Percentiles rank a stretch among this genome's conserved stretches.
These are phyloP conservation scores for Nasua narica DNA, from an alignment of 2,797 vertebrate species.

Conservation along the genomic window DNA sequence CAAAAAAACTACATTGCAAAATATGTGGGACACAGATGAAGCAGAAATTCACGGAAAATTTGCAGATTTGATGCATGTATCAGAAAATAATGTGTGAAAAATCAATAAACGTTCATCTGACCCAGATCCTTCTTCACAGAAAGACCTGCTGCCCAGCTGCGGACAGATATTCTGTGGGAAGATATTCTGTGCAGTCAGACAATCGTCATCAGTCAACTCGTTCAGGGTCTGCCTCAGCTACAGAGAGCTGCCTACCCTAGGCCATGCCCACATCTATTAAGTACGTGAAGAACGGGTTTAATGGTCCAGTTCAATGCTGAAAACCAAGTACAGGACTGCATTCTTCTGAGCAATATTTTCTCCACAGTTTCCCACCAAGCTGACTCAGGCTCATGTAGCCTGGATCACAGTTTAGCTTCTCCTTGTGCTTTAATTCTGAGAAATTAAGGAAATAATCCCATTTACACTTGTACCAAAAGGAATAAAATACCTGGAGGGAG, in stretches of 20 bases:
- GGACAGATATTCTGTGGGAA: too few relatives aligned
- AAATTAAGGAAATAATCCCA: background rate
- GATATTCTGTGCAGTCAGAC: background rate
- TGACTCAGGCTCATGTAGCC: background rate
- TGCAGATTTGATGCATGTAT: background rate
- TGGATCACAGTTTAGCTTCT: background rate
- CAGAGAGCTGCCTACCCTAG: background rate
- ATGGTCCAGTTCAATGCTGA: background rate
- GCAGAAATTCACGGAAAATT: background rate
- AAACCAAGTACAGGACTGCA: background rate
- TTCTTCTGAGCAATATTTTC: background rate
- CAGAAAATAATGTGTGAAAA: background rate
- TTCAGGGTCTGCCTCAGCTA: background rate
- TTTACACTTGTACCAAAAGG: background rate
- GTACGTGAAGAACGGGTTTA: background rate
- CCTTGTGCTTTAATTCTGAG: background rate
- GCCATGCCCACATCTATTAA: background rate
- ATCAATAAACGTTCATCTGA: background rate
- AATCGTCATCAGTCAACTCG: background rate
- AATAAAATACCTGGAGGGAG: background rate
- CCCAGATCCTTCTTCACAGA: background rate
- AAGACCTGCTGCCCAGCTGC: background rate
- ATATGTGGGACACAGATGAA: background rate
- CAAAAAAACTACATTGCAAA: background rate
- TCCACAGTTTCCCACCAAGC: background rate